Base-by-base conservation (phyloP, 2,797 vertebrate genomes). In the Enteromius trimaculatus region DNA sequence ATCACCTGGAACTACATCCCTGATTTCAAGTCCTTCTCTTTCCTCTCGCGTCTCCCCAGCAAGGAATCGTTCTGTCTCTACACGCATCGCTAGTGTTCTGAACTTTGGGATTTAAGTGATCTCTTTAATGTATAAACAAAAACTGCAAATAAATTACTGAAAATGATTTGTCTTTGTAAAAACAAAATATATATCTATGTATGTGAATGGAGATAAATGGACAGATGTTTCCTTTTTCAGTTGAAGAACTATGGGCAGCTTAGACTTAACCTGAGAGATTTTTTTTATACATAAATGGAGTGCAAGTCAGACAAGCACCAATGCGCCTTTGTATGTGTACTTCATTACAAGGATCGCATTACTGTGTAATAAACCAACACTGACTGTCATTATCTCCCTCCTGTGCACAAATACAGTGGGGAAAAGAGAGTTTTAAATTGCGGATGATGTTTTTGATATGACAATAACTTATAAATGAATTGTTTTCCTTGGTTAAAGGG, bases 41-140 rank as follows among this genome's bases (percentile, higher is more conserved):
- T 53, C 55, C 66, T 49, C 31, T 58, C 7, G 17, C 53, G 0
- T 85, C 68, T 76, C 31, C 39, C 47, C 65, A 76, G 77, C 7
- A 82, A 80, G 69, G 72, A 86, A 34, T 53, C 44, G 6, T 68
- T 53, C 66, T 23, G 71, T 62, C 75, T 26, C 58, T 82, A 83
- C 55, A 3, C 44, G 9, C 37, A 31, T 66, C 69, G 80, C 69
- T 65, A 19, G 74, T 80, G 80, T 80, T 86, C 65, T 86, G 64
- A 47, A 81, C 77, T 80, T 86, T 58, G 60, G 53, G 58, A 69
- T 74, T 74, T 80, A 55, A 78, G 9, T 77, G 47, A 53, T 83
- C 65, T 49, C 26, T 91, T 91, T 92, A 92, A 90, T 95, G 93
- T 95, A 93, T 91, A 95, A 91, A 93, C 87, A 92, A 90, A 93